Percentiles rank a stretch among this genome's conserved stretches.
phyloP scores from a whole-genome alignment of 2,888 invertebrate genomes.

The Synergus japonicus region DNA sequence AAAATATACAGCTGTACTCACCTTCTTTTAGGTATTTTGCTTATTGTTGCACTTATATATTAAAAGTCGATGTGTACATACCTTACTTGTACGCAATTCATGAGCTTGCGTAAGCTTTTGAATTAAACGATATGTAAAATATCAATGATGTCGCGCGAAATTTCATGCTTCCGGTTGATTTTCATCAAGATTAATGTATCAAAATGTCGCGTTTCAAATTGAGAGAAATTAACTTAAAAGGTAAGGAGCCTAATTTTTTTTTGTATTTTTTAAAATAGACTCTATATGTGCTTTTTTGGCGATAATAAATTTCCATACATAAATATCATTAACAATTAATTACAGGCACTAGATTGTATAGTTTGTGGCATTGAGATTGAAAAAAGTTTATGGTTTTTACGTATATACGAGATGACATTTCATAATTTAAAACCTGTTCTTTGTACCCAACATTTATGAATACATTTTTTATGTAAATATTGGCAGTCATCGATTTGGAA shows the following conservation, averaged over 20 bases:
- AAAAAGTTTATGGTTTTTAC: constrained; percentile 7
- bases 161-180: background rate
- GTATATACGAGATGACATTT: background rate
- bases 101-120: constrained; percentile 24
- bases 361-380: constrained; percentile 23
- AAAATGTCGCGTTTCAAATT: background rate
- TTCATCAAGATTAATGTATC: background rate
- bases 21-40: constrained; percentile 30
- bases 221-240: background rate
- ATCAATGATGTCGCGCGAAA: background rate
- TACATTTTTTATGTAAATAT: background rate
- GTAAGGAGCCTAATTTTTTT: no score
- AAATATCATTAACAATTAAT: background rate
- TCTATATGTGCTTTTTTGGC: no score
- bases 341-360: constrained; percentile 15
- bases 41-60: constrained; percentile 5
- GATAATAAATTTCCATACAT: no score
- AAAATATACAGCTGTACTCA: constrained; percentile 19
- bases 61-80: constrained; percentile 13
- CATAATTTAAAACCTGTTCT: constrained; percentile 29
- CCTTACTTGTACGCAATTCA: constrained; percentile 26
- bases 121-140: constrained; percentile 18
- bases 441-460: constrained; percentile 6
- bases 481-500: background rate
- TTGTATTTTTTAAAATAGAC: no score